Conservation (phyloP, 1,140 invertebrate species). For the Lasioglossum baleicum region DNA sequence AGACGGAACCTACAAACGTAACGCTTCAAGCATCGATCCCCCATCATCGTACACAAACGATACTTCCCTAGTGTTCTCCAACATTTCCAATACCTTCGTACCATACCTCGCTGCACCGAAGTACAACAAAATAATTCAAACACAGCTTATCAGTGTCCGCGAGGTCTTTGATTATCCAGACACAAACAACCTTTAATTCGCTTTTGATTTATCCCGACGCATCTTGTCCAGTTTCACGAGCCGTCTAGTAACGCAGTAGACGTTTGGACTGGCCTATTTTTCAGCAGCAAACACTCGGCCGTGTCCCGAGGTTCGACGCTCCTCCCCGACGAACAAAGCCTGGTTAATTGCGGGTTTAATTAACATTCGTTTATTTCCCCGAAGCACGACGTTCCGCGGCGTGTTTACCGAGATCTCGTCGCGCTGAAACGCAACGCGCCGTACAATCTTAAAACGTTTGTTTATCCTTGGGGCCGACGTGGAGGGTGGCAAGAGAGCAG, state of each 20-base stretch:
- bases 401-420: constrained; percentile 1
- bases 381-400: neutral
- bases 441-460: constrained; percentile 27
- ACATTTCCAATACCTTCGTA: too few relatives aligned
- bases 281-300: neutral
- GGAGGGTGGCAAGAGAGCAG: too few relatives aligned
- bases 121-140: too few relatives aligned
- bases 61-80: too few relatives aligned
- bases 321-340: neutral
- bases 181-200: too few relatives aligned
- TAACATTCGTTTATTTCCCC: constrained; percentile 1
- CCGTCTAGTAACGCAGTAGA: neutral
- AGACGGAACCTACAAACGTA: too few relatives aligned
- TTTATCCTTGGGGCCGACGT: constrained; percentile 11
- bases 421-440: neutral
- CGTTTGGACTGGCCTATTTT: neutral
- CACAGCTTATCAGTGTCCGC: too few relatives aligned
- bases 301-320: neutral
- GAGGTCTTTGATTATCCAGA: too few relatives aligned
- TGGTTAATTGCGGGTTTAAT: constrained; percentile 20
- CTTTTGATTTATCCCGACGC: neutral
- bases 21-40: too few relatives aligned
- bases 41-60: too few relatives aligned
- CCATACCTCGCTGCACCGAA: too few relatives aligned
- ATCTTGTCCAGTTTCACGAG: neutral